Conservation (phyloP, 2,888 invertebrate species). For the Apodemia mormo region DNA sequence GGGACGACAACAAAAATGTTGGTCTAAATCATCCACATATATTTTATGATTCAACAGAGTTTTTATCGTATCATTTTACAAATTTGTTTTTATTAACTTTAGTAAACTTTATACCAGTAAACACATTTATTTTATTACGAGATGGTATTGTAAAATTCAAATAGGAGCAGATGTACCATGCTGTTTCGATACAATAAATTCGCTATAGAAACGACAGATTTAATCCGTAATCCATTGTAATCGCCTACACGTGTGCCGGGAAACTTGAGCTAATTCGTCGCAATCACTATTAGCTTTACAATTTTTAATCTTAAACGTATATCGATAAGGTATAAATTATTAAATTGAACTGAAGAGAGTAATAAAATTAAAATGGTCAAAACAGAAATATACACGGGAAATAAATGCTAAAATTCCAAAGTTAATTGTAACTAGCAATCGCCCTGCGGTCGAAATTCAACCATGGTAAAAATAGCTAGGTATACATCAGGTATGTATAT, state of each 20-base stretch:
- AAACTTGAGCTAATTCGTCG: constrained; percentile 31
- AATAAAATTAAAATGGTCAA: not conserved
- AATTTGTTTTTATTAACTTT: not conserved
- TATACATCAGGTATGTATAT: too few species aligned
- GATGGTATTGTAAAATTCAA: not conserved
- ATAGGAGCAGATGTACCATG: constrained; percentile 3
- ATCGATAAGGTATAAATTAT: not conserved
- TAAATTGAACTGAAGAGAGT: not conserved
- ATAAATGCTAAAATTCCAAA: not conserved
- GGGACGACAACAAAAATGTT: too few species aligned
- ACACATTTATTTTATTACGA: not conserved
- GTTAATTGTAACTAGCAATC: not conserved
- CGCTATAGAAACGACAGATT: constrained; percentile 33
- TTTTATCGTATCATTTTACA: not conserved
- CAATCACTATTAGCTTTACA: constrained; percentile 12
- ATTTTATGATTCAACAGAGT: not conserved
- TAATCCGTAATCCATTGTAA: constrained; percentile 39
- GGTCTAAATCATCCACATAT: too few species aligned
- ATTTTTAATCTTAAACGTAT: not conserved
- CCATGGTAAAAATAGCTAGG: too few species aligned
- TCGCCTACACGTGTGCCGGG: constrained; percentile 35
- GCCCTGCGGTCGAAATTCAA: too few species aligned
- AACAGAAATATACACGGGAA: not conserved
- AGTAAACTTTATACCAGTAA: not conserved
- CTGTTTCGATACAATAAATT: constrained; percentile 37